Conservation (phyloP, 2,113 vertebrate genomes). For the Picathartes gymnocephalus region DNA sequence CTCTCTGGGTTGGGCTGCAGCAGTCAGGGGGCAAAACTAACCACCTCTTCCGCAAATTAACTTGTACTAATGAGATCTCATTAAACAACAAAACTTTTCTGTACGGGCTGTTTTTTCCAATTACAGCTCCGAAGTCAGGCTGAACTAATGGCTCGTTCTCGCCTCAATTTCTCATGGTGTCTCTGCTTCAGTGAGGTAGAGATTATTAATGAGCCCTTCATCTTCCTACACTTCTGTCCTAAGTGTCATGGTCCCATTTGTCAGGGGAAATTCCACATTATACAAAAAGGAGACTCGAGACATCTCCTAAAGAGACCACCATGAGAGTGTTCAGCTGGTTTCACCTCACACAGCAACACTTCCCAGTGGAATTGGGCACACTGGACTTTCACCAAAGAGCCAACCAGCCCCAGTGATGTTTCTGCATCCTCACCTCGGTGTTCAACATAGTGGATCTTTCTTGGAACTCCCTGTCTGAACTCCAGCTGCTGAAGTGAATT, state of each 20-base stretch:
- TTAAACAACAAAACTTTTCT: background rate
- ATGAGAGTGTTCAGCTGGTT: background rate
- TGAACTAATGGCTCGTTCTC: background rate
- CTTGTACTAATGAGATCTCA: background rate
- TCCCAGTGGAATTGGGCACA: background rate
- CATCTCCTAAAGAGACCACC: background rate
- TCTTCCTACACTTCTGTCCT: background rate
- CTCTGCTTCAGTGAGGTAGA: background rate
- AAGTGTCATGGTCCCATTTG: background rate
- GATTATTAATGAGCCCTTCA: constrained; percentile 11
- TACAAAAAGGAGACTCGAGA: background rate
- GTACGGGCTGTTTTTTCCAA: background rate
- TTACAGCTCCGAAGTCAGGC: background rate
- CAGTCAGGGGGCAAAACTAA: background rate
- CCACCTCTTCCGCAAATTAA: background rate
- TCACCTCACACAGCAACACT: background rate
- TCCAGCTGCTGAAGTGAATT: background rate
- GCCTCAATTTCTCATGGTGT: background rate
- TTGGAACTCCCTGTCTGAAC: background rate
- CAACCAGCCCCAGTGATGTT: background rate
- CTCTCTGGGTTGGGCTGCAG: background rate
- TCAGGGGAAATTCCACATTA: background rate
- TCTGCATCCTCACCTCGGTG: background rate
- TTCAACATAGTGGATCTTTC: background rate
- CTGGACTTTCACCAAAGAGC: background rate